These are phyloP conservation scores for Harpalus rubripes DNA, from an alignment of 2,888 invertebrate genomes.

Conservation along the genomic window DNA sequence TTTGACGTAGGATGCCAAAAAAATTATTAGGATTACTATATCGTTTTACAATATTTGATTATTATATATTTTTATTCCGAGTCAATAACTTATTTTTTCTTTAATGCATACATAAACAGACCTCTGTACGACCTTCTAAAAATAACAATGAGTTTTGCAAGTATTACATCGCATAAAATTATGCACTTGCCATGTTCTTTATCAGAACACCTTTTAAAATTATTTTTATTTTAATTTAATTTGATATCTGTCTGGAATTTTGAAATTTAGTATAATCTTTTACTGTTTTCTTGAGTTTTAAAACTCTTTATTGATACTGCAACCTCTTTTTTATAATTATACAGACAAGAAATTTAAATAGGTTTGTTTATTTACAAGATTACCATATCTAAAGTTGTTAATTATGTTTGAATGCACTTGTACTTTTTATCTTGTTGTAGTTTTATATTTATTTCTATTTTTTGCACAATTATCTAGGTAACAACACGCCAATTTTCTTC, in stretches of 20 bases:
- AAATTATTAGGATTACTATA: too few species aligned
- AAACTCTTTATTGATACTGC: background rate
- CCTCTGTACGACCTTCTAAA: constrained; percentile 6
- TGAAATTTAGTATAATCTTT: too few species aligned
- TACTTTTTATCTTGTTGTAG: background rate
- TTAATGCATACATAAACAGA: constrained; percentile 6
- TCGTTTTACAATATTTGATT: too few species aligned
- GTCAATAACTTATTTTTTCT: background rate
- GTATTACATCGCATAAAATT: constrained; percentile 12
- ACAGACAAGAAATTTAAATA: background rate
- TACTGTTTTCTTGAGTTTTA: too few species aligned
- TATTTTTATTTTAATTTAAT: too few species aligned
- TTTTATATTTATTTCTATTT: background rate
- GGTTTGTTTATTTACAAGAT: background rate
- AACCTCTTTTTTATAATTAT: background rate
- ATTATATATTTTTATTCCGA: background rate
- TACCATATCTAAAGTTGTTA: background rate
- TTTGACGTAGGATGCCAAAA: too few species aligned
- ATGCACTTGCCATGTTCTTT: background rate
- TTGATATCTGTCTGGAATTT: too few species aligned
- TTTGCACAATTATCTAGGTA: constrained; percentile 72
- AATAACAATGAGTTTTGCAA: constrained; percentile 9
- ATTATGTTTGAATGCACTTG: background rate
- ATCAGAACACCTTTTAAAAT: background rate
- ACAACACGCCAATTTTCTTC: constrained; percentile 96